Percentiles rank a stretch among this genome's conserved stretches.
phyloP scores from a whole-genome alignment of 2,888 invertebrate species.

The Eueremaeus valkanovi region DNA sequence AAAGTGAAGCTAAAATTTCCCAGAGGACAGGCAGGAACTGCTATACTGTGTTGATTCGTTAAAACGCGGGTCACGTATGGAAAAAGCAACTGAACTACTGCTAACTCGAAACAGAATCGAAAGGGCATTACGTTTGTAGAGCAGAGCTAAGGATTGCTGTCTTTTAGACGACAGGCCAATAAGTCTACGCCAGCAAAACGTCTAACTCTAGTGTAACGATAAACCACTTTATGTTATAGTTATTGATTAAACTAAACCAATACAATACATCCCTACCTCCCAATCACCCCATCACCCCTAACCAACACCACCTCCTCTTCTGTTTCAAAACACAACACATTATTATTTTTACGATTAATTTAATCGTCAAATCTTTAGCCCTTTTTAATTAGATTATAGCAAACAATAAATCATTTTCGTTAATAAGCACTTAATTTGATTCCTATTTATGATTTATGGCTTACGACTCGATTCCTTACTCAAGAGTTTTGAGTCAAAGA shows the following conservation, averaged over 20 bases:
- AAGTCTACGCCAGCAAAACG: neutral
- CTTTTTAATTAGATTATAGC: neutral
- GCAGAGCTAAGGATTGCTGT: neutral
- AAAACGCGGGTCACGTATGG: slow-evolving; percentile 10
- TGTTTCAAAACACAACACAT: neutral
- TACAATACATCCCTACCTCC: too few relatives aligned
- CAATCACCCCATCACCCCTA: too few relatives aligned
- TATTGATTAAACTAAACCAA: slow-evolving; percentile 11
- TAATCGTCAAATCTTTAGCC: neutral
- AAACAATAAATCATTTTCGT: slow-evolving; percentile 1
- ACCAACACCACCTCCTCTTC: neutral
- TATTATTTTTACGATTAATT: too few relatives aligned
- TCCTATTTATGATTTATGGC: neutral
- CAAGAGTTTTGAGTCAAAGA: too few relatives aligned
- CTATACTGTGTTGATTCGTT: slow-evolving; percentile 4
- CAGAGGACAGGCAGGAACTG: slow-evolving; percentile 16
- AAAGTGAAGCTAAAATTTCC: slow-evolving; percentile 29
- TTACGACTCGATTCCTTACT: neutral
- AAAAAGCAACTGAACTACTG: neutral
- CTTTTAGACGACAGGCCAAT: neutral
- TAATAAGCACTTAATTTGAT: neutral
- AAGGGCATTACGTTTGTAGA: slow-evolving; percentile 5
- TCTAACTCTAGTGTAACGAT: neutral
- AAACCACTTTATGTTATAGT: slow-evolving; percentile 1
- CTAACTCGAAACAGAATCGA: slow-evolving; percentile 3